Evolutionary conservation across 37 sponge, comb jelly and placozoan genomes (phyloP).

Genomic region (Bolinopsis microptera): DNA sequence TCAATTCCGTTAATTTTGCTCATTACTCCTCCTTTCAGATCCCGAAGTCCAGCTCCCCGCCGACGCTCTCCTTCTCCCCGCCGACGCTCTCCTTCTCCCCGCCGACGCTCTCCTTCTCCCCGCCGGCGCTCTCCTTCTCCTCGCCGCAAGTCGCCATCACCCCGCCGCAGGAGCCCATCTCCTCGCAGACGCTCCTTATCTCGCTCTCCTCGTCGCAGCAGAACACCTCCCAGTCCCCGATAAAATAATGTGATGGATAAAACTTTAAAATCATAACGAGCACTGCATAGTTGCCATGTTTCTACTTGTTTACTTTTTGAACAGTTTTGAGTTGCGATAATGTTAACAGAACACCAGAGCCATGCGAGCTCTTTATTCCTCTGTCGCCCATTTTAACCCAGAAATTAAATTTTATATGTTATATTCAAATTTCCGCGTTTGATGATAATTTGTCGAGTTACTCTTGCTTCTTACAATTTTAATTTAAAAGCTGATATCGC

Average conservation of each 20-base stretch:
- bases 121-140: constrained; percentile 48
- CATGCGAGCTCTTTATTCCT: neutral
- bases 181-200: neutral
- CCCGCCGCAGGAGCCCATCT: constrained; percentile 9
- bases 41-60: neutral
- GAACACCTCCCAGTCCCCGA: neutral
- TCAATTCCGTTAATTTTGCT: neutral
- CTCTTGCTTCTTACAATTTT: neutral
- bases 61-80: neutral
- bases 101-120: constrained; percentile 6
- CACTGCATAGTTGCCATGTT: too few relatives aligned
- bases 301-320: neutral
- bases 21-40: neutral
- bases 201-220: neutral
- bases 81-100: neutral
- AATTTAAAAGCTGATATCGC: too few relatives aligned
- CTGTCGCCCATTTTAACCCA: neutral
- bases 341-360: neutral
- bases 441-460: neutral
- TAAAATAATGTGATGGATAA: neutral
- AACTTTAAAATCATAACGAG: neutral
- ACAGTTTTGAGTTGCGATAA: neutral
- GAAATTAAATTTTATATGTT: neutral
- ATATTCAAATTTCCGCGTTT: neutral
- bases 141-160: neutral